These are phyloP conservation scores for Rhyacophila evoluta DNA, from an alignment of 2,888 invertebrate species.

Conservation along the genomic window DNA sequence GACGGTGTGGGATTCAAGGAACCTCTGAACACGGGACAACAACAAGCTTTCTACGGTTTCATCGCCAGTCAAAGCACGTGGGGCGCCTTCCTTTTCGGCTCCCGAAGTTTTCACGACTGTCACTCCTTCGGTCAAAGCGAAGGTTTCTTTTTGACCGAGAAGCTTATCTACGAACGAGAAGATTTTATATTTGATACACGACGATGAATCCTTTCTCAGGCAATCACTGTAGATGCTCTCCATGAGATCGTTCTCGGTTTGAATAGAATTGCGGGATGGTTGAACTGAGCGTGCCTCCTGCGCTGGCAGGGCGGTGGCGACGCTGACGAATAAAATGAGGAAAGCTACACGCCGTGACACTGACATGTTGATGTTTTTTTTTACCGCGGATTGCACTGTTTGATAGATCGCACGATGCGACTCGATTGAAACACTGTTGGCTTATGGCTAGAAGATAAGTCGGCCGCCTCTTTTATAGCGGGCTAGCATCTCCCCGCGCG, in stretches of 20 bases:
- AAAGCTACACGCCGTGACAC: conserved; percentile 55
- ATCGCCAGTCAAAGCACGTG: conserved; percentile 77
- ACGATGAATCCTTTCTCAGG: conserved; percentile 83
- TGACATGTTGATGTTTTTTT: conserved; percentile 39
- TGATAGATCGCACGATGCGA: conserved; percentile 35
- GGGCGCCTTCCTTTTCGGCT: conserved; percentile 79
- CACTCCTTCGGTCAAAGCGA: conserved; percentile 84
- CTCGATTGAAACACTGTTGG: conserved; percentile 40
- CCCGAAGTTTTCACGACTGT: conserved; percentile 83
- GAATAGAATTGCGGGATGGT: conserved; percentile 71
- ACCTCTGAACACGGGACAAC: conserved; percentile 78
- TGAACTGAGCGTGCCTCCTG: conserved; percentile 72
- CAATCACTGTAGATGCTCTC: conserved; percentile 83
- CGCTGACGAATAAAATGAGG: conserved; percentile 63
- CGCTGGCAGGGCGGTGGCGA: conserved; percentile 76
- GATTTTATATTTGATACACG: conserved; percentile 88
- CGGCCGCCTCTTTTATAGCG: conserved; percentile 49
- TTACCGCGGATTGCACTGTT: not conserved
- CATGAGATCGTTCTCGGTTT: conserved; percentile 83
- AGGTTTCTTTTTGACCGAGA: conserved; percentile 83
- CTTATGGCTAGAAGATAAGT: conserved; percentile 39
- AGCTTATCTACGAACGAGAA: conserved; percentile 89
- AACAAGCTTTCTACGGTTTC: conserved; percentile 75
- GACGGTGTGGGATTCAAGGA: conserved; percentile 83
- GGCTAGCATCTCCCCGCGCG: conserved; percentile 30